phyloP scores from a whole-genome alignment of 2,797 vertebrate species.

The Philypnodon macrostomus region DNA sequence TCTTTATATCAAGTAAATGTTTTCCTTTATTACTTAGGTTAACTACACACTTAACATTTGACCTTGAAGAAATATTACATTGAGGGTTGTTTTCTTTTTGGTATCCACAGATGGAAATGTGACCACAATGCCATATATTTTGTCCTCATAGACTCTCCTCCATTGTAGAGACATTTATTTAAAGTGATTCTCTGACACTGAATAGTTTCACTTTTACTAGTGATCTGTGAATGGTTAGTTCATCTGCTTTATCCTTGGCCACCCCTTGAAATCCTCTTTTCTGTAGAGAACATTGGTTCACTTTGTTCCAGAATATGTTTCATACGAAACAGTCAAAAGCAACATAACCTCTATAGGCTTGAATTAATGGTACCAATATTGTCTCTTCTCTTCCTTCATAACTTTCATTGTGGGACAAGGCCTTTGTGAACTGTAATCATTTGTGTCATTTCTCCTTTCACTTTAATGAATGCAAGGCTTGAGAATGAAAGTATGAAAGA shows the following conservation, averaged over 20 bases:
- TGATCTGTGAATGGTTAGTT: conserved; percentile 33
- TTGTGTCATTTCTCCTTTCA: conserved; percentile 32
- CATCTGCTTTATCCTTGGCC: conserved; percentile 36
- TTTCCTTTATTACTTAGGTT: conserved; percentile 5
- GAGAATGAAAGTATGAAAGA: conserved; percentile 7
- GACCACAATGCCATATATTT: conserved; percentile 4
- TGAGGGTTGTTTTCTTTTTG: conserved; percentile 19
- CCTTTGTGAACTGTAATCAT: conserved; percentile 20
- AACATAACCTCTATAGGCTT: conserved; percentile 16
- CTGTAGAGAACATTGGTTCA: conserved; percentile 25
- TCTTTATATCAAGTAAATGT: conserved; percentile 3
- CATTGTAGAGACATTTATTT: conserved; percentile 15
- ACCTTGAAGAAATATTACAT: conserved; percentile 23
- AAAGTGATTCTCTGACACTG: conserved; percentile 32
- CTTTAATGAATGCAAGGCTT: conserved; percentile 24
- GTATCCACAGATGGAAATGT: conserved; percentile 19
- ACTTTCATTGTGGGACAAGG: conserved; percentile 30
- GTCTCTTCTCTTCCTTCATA: conserved; percentile 22
- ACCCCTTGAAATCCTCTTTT: conserved; percentile 33
- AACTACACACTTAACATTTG: conserved; percentile 29
- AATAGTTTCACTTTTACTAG: conserved; percentile 38
- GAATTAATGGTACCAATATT: conserved; percentile 24
- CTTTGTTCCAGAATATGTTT: conserved; percentile 12
- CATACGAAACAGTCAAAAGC: conserved; percentile 26
- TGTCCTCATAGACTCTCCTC: conserved; percentile 19